These are phyloP conservation scores for Cenopis cana DNA, from an alignment of 2,888 invertebrate species.

Conservation along the genomic window DNA sequence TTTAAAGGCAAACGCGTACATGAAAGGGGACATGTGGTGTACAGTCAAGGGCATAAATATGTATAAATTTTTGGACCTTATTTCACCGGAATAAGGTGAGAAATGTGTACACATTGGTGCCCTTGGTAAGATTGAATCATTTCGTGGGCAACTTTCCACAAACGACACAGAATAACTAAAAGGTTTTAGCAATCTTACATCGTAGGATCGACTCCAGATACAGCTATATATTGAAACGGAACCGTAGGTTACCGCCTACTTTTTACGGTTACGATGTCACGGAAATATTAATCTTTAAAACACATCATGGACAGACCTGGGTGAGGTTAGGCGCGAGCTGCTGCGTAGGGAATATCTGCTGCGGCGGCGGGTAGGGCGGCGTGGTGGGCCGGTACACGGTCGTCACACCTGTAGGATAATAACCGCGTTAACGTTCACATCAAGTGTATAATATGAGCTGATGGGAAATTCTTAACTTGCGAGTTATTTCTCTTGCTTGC, in stretches of 20 bases:
- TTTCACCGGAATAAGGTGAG: no score
- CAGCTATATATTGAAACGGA: neutral
- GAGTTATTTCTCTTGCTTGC: no score
- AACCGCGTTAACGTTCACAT: neutral
- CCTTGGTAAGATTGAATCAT: neutral
- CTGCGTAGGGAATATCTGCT: slow-evolving; percentile 78
- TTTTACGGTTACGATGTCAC: no score
- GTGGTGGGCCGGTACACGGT: slow-evolving; percentile 70
- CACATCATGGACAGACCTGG: slow-evolving; percentile 61
- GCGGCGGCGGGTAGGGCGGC: slow-evolving; percentile 77
- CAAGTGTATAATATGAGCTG: no score
- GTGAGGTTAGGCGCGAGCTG: slow-evolving; percentile 80
- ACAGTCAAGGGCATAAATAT: no score
- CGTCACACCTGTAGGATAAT: slow-evolving; percentile 63
- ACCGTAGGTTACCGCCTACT: neutral
- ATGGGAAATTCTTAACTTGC: no score
- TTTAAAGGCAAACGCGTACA: neutral
- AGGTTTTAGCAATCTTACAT: neutral
- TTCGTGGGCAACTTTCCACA: neutral
- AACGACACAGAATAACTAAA: neutral
- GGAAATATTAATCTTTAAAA: neutral
- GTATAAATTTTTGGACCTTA: no score
- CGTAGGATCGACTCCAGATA: neutral
- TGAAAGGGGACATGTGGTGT: neutral
- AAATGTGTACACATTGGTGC: no score